Evolutionary conservation across 2,797 vertebrate species (phyloP), one percentile per base, ranked within the genome.

Genomic region (Podarcis siculus): DNA sequence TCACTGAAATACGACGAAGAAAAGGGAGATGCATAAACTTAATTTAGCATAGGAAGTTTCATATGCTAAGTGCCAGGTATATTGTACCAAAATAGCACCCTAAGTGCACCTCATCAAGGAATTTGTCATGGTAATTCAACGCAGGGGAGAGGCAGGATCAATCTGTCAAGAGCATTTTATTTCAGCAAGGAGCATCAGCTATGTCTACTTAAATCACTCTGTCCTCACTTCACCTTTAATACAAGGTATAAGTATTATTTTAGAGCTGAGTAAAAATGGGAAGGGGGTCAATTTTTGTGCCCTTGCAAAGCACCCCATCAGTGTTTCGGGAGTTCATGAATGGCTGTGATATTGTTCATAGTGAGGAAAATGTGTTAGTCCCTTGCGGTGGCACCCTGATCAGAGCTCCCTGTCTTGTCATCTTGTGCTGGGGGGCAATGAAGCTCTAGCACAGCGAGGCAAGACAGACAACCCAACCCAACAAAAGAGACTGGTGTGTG

Each of bases 221-320:
- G 66, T 23, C 39, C 55, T 78, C 5, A 39, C 37, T 73, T 87
- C 55, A 80, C 67, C 69, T 35, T 30, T n/a, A 42, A 7, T 45
- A 35, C 49, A 39, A 13, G 1, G 0, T 23, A 42, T 39, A 85
- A 55, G 25, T 49, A 67, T 49, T 64, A 45, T 7, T 55, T 8
- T 0, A 0, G 0, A 0, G 12, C 37, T 23, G 0, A 1, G 30
- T 3, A 23, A 17, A 8, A 3, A 0, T 1, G 1, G 75, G 49
- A 15, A 15, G 10, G 79, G 55, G 32, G 12, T 30, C 32, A 76
- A 13, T 32, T 69, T 77, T 67, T 66, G 8, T 61, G 66, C 5
- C 66, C 25, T 15, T 21, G 37, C n/a, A 39, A 19, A 77, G 8
- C 61, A 45, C 2, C 19, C 19, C 39, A 67, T 76, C 13, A 13